These are phyloP conservation scores for Eleginops maclovinus DNA, from an alignment of 2,113 vertebrate genomes.

Conservation along the genomic window DNA sequence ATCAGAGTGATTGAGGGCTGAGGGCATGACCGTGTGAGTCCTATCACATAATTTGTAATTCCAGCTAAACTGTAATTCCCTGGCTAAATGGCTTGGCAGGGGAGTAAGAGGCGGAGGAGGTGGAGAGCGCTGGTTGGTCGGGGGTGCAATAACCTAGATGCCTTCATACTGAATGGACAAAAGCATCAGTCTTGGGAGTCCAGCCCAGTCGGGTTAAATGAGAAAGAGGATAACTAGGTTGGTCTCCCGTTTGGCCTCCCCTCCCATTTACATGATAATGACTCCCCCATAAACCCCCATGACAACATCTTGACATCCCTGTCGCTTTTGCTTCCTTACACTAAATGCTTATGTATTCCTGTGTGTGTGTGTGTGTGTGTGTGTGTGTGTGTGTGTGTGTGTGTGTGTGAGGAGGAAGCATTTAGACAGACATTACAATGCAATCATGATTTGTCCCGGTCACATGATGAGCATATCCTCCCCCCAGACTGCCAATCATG, in stretches of 20 bases:
- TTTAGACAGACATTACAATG: not conserved
- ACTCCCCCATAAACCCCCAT: not conserved
- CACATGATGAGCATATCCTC: not conserved
- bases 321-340: not conserved
- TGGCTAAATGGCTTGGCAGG: conserved; percentile 25
- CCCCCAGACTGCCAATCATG: not conserved
- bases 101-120: not conserved
- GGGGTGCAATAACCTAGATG: not conserved
- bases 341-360: not conserved
- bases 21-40: conserved; percentile 31
- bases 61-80: conserved; percentile 50
- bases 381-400: not conserved
- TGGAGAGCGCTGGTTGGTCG: not conserved
- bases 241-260: conserved; percentile 22
- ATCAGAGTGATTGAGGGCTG: conserved; percentile 33
- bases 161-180: conserved; percentile 10
- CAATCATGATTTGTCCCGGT: not conserved
- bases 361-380: not conserved
- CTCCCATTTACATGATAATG: conserved; percentile 40
- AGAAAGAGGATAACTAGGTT: conserved; percentile 11
- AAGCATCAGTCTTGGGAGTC: conserved; percentile 22
- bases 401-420: not conserved
- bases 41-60: conserved; percentile 50
- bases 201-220: conserved; percentile 16
- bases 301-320: conserved; percentile 12